Base-by-base conservation (phyloP, 2,797 vertebrate genomes). In the Anas bahamensis region DNA sequence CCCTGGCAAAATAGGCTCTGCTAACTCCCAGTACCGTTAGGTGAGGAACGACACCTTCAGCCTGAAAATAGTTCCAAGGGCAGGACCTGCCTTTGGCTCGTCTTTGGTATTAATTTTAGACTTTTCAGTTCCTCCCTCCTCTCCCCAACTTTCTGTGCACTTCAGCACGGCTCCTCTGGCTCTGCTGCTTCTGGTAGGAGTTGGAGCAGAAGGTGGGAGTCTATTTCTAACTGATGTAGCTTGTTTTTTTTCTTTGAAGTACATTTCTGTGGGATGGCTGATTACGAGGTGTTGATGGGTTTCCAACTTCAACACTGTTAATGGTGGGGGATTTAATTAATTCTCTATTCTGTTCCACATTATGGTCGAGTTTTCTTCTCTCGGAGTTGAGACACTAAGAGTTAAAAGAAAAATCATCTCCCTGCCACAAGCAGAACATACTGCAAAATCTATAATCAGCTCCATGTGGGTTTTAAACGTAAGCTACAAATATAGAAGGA, bases 381-480 rank as follows among this genome's bases (percentile, higher is more conserved):
- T 50, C 10, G 28, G 60, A 61, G 28, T 33, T 76, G 87, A 92
- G 87, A 89, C 56, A 95, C 11, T 60, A 94, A 95, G 96, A 94
- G 96, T 95, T 96, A 96, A 95, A 95, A 73, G 84, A 41, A 87
- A 94, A 95, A 78, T 60, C 63, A 41, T 85, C 89, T 44, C 6
- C 22, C 82, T 91, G 86, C 93, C 79, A 93, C 64, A 41, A 93
- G 89, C 68, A 86, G 95, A 96, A 95, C 89, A n/a, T 92, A 79
- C 96, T 83, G 87, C 90, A 86, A 53, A 35, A 76, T 92, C 92
- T 95, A 95, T 94, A 96, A 96, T 93, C 89, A 70, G 95, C 66
- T 95, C 95, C 90, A 95, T 89, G 95, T 95, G 93, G 96, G 93
- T 95, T 95, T 97, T 63, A 59, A 93, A 95, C 17, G 73, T 95